Evolutionary conservation across 2,797 vertebrate species (phyloP).

Genomic region (Tokudaia tokunoshimensis): DNA sequence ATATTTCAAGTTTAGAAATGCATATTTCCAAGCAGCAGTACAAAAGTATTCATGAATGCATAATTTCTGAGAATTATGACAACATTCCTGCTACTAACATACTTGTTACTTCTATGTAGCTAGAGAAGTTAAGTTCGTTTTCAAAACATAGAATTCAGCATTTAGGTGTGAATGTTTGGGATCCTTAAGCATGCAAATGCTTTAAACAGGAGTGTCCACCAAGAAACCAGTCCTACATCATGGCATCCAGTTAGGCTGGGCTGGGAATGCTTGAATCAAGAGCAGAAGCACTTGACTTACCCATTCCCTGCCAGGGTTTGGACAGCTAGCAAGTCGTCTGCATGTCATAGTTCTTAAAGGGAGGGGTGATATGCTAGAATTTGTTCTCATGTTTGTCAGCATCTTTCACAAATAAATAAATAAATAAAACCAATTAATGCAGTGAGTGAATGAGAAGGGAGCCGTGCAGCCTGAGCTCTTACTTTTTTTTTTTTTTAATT

Average conservation of each 20-base stretch:
- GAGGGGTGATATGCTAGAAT: background rate
- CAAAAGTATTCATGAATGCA: conserved; percentile 96
- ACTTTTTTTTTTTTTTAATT: too few relatives aligned
- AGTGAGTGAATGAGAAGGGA: background rate
- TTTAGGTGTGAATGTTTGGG: conserved; percentile 95
- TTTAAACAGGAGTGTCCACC: conserved; percentile 94
- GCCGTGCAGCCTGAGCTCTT: too few relatives aligned
- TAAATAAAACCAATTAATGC: background rate
- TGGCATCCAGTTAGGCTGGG: conserved; percentile 94
- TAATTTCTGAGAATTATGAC: conserved; percentile 99
- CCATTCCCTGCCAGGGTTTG: background rate
- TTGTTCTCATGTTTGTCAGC: background rate
- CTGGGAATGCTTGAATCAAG: conserved; percentile 98
- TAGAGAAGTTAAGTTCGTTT: conserved; percentile 99
- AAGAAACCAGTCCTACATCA: conserved; percentile 91
- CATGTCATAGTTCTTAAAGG: background rate
- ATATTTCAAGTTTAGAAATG: conserved; percentile 96
- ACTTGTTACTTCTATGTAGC: conserved; percentile 98
- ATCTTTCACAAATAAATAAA: conserved; percentile 10
- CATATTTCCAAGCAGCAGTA: conserved; percentile 98
- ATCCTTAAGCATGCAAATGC: conserved; percentile 99
- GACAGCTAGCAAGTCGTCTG: too few relatives aligned
- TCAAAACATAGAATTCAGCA: conserved; percentile 98
- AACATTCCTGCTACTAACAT: conserved; percentile 99
- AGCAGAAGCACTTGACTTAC: conserved; percentile 91